Evolutionary conservation across 2,888 invertebrate genomes (phyloP).

Genomic region (Andrena camellia): DNA sequence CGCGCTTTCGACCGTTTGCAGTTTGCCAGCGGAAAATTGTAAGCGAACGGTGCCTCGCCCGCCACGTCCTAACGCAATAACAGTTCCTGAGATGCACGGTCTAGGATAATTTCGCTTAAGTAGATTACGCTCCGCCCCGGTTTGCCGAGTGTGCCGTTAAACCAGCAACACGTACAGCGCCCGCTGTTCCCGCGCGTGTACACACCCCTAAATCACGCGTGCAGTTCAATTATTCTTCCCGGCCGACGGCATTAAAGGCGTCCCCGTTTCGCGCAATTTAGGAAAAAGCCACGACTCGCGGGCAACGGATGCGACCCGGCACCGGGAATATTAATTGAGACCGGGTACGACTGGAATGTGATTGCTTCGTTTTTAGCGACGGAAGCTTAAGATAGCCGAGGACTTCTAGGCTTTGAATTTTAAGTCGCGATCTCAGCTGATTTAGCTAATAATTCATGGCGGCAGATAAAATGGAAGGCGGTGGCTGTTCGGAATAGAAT

Average conservation of each 20-base stretch:
- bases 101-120: conserved; percentile 52
- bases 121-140: conserved; percentile 46
- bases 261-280: not conserved
- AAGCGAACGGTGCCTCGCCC: not conserved
- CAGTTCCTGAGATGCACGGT: conserved; percentile 27
- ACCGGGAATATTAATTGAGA: conserved; percentile 12
- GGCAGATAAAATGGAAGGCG: not conserved
- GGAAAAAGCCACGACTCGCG: not conserved
- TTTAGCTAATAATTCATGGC: no score
- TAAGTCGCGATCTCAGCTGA: no score
- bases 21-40: conserved; percentile 17
- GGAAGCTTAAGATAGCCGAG: not conserved
- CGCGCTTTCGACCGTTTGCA: conserved; percentile 1
- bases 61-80: conserved; percentile 31
- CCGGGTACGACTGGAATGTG: not conserved
- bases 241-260: not conserved
- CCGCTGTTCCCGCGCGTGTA: not conserved
- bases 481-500: not conserved
- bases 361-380: not conserved
- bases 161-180: conserved; percentile 33
- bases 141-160: conserved; percentile 37
- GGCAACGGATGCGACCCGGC: not conserved
- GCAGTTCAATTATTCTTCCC: conserved; percentile 28
- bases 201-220: conserved; percentile 35
- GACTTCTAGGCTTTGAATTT: no score